A percentile compares a stretch with the other conserved stretches of the same genome.
phyloP scores from a whole-genome alignment of 2,113 vertebrate species.

The Callocephalon fimbriatum region DNA sequence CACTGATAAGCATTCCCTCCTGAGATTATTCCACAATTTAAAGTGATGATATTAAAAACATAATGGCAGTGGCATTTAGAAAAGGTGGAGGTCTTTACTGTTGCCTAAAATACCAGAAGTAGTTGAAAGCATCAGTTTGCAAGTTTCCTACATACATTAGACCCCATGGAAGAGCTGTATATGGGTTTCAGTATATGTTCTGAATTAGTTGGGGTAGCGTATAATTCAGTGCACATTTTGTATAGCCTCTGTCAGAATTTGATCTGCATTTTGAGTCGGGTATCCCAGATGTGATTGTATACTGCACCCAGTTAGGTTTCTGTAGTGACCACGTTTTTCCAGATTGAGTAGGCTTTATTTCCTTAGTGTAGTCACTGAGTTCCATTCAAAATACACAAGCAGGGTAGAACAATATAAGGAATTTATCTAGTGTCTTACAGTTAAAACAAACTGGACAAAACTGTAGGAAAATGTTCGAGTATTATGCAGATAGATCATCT shows the following conservation, averaged over 20 bases:
- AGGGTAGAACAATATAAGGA: background rate
- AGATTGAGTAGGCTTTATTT: background rate
- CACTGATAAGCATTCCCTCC: constrained; percentile 40
- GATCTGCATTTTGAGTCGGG: background rate
- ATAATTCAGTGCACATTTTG: background rate
- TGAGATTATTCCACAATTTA: constrained; percentile 64
- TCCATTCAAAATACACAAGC: background rate
- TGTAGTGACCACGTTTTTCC: background rate
- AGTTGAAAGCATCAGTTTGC: background rate
- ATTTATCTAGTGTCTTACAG: background rate
- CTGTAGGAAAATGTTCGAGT: background rate
- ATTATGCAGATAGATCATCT: background rate
- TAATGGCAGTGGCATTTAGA: constrained; percentile 33
- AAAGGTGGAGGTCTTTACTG: constrained; percentile 16
- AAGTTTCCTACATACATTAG: background rate
- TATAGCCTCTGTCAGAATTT: background rate
- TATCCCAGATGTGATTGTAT: background rate
- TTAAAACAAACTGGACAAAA: background rate
- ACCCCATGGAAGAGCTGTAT: background rate
- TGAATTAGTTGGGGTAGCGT: background rate
- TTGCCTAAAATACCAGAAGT: background rate
- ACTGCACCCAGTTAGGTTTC: background rate
- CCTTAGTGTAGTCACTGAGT: background rate
- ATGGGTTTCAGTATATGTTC: background rate
- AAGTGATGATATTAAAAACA: constrained; percentile 47